Conservation (phyloP, 2,113 vertebrate species). For the Amphilophus citrinellus region DNA sequence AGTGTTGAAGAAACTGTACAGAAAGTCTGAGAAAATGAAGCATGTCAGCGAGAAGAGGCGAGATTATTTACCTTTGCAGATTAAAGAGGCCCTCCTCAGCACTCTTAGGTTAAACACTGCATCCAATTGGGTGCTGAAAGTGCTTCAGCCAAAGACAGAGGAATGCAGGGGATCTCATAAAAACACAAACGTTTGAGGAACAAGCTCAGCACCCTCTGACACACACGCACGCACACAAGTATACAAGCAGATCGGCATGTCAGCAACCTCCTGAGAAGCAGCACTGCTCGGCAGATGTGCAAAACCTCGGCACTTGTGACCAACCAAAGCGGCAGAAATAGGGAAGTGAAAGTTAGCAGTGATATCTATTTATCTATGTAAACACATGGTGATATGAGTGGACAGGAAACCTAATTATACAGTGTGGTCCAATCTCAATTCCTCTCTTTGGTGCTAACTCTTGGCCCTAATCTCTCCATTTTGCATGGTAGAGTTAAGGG, state of each 20-base stretch:
- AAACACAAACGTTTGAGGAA: conserved; percentile 75
- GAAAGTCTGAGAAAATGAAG: conserved; percentile 36
- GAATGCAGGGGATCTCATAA: conserved; percentile 73
- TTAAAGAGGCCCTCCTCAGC: conserved; percentile 56
- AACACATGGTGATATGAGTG: neutral
- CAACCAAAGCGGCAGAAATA: neutral
- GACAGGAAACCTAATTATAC: neutral
- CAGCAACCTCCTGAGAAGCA: conserved; percentile 61
- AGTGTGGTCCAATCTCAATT: neutral
- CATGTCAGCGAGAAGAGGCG: neutral
- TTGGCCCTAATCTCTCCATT: neutral
- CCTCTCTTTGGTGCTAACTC: neutral
- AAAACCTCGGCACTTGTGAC: conserved; percentile 50
- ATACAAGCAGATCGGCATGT: conserved; percentile 42
- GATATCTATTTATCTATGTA: neutral
- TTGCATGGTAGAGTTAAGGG: neutral
- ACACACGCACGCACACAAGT: conserved; percentile 31
- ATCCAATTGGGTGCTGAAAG: conserved; percentile 58
- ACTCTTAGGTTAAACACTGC: conserved; percentile 47
- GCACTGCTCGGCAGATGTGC: conserved; percentile 46
- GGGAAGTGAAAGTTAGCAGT: conserved; percentile 71
- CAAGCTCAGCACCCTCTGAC: conserved; percentile 47
- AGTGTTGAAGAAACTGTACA: neutral
- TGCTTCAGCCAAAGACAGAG: conserved; percentile 45
- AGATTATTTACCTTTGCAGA: conserved; percentile 75